Evolutionary conservation across 35 echinoderm and acorn worm species (phyloP).

Genomic region (Lytechinus variegatus): DNA sequence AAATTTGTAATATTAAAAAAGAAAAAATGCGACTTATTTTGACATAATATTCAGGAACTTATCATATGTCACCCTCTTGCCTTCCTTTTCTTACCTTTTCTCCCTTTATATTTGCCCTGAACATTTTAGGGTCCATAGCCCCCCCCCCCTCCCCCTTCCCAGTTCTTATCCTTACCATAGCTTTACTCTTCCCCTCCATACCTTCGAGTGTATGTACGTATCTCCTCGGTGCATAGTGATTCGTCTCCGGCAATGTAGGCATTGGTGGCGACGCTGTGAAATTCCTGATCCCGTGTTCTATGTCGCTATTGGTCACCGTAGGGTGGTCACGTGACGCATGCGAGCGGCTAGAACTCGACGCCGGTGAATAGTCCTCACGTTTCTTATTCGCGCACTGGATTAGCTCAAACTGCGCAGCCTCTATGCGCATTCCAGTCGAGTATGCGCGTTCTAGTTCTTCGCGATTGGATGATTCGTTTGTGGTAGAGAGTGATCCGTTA

Average conservation of each 20-base stretch:
- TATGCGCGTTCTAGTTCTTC: conserved; percentile 74
- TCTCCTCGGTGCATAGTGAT: conserved; percentile 48
- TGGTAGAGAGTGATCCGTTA: conserved; percentile 66
- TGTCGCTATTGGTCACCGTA: conserved; percentile 67
- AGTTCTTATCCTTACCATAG: too few species aligned
- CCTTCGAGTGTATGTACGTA: conserved; percentile 26
- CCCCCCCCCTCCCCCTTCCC: too few species aligned
- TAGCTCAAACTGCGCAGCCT: conserved; percentile 26
- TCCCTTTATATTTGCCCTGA: too few species aligned
- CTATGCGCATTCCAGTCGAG: conserved; percentile 55
- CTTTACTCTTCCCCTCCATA: background rate
- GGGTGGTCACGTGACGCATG: conserved; percentile 58
- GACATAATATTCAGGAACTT: too few species aligned
- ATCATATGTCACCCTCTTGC: too few species aligned
- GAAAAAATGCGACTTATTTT: too few species aligned
- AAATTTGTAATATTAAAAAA: too few species aligned
- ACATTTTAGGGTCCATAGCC: too few species aligned
- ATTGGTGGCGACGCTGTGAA: conserved; percentile 80
- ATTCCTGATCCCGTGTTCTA: conserved; percentile 71
- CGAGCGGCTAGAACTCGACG: conserved; percentile 50
- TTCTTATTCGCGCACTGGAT: conserved; percentile 26
- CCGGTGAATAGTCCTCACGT: conserved; percentile 52
- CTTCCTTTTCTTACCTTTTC: too few species aligned
- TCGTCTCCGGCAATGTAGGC: conserved; percentile 68
- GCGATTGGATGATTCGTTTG: conserved; percentile 70